Percentiles rank a stretch among this genome's conserved stretches.
These are phyloP conservation scores for Trachythela sp. DNA, from an alignment of 64 coral and sea anemone genomes.

Conservation along the genomic window DNA sequence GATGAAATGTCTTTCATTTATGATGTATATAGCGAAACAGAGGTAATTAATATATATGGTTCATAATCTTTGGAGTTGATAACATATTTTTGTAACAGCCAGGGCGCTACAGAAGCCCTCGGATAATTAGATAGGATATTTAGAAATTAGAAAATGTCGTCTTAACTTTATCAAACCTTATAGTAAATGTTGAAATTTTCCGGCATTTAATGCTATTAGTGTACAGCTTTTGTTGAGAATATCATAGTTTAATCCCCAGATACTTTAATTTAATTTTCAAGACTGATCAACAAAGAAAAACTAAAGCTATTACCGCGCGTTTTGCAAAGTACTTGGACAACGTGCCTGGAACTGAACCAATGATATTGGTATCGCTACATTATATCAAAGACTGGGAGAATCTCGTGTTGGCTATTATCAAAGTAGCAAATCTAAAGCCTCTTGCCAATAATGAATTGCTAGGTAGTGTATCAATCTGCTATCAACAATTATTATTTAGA, in stretches of 20 bases:
- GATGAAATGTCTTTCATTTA: slow-evolving; percentile 3
- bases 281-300: neutral
- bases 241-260: neutral
- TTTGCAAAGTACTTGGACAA: neutral
- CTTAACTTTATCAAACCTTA: too few relatives aligned
- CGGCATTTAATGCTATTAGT: too few relatives aligned
- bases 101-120: too few relatives aligned
- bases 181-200: too few relatives aligned
- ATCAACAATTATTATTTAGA: neutral
- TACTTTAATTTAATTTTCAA: neutral
- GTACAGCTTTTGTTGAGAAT: too few relatives aligned
- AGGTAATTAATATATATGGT: neutral
- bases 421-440: neutral
- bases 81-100: too few relatives aligned
- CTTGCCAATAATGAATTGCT: neutral
- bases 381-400: neutral
- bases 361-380: neutral
- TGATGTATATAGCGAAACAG: neutral
- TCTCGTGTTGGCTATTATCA: neutral
- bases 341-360: neutral
- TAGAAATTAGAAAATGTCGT: too few relatives aligned
- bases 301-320: neutral
- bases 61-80: too few relatives aligned
- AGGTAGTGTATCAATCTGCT: neutral
- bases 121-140: too few relatives aligned